Evolutionary conservation across 2,797 vertebrate species (phyloP).

Genomic region (Myiotriccus ornatus): DNA sequence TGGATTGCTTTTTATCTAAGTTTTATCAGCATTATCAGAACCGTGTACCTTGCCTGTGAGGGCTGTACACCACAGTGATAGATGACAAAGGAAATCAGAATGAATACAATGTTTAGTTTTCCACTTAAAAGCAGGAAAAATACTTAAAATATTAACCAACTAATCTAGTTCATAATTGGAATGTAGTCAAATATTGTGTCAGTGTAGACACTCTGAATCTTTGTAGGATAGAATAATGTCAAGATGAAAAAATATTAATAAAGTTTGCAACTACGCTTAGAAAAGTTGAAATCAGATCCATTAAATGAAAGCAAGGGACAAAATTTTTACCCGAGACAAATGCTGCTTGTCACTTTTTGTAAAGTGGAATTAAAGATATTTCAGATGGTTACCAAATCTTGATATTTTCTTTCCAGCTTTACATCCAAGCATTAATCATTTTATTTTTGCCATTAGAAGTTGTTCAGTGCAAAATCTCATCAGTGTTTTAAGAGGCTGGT

Average conservation of each 20-base stretch:
- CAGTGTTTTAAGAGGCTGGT: background rate
- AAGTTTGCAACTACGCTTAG: background rate
- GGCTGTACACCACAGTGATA: background rate
- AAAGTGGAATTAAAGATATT: background rate
- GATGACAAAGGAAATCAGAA: background rate
- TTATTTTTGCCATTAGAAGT: background rate
- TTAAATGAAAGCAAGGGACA: background rate
- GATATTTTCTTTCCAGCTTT: background rate
- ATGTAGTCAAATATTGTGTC: background rate
- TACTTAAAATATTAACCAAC: background rate
- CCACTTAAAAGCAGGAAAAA: background rate
- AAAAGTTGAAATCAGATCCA: background rate
- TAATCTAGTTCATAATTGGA: background rate
- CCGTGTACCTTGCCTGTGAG: accelerated
- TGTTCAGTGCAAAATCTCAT: background rate
- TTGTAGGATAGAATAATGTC: background rate
- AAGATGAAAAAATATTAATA: background rate
- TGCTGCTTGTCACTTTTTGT: background rate
- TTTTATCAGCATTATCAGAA: background rate
- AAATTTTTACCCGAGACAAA: background rate
- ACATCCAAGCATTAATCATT: background rate
- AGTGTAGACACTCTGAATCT: background rate
- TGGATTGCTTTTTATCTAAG: background rate
- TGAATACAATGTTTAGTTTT: background rate
- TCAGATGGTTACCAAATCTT: background rate